phyloP scores from a whole-genome alignment of 2,113 vertebrate genomes.

The Indicator indicator region DNA sequence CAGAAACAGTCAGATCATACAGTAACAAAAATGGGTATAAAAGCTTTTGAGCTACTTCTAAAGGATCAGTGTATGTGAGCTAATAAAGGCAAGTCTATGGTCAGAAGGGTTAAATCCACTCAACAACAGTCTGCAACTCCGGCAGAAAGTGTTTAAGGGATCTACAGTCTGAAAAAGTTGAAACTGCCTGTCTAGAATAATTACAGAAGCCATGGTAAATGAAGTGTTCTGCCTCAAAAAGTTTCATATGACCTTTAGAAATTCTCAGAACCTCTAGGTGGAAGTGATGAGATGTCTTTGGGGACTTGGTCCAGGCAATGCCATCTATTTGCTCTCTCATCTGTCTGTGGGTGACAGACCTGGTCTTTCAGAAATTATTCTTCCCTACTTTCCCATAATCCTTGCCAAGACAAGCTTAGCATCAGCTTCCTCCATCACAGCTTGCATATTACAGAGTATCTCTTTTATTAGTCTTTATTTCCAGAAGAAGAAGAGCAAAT shows the following conservation, averaged over 20 bases:
- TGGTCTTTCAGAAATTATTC: background rate
- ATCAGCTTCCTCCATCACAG: background rate
- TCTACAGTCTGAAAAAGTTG: background rate
- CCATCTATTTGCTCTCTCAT: background rate
- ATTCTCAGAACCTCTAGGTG: background rate
- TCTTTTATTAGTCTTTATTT: background rate
- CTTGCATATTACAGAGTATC: background rate
- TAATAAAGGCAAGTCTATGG: background rate
- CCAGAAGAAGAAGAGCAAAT: background rate
- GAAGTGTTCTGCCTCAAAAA: background rate
- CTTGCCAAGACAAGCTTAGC: background rate
- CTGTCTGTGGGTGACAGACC: background rate
- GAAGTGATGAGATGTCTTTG: background rate
- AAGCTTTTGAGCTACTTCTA: constrained; percentile 14
- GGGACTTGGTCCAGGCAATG: background rate
- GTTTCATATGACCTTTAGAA: background rate
- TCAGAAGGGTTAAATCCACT: constrained; percentile 16
- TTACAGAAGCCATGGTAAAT: background rate
- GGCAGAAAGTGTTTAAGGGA: background rate
- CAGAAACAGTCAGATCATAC: background rate
- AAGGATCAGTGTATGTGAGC: background rate
- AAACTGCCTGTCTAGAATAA: background rate
- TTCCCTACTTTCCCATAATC: background rate
- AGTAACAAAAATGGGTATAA: background rate
- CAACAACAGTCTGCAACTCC: background rate